phyloP scores from a whole-genome alignment of 2,888 invertebrate species.

The Xiphydria camelus region DNA sequence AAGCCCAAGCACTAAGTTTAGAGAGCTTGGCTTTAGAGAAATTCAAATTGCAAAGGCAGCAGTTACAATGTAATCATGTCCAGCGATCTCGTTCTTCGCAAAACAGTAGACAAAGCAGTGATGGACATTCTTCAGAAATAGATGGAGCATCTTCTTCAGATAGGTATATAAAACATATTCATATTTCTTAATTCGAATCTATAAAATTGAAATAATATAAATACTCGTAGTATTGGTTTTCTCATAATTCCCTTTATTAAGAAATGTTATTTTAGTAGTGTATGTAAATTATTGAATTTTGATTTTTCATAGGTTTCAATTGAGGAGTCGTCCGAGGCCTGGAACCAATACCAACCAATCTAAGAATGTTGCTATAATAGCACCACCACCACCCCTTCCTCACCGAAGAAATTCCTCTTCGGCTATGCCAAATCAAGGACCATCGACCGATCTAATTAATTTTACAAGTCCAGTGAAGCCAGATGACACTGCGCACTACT shows the following conservation, averaged over 20 bases:
- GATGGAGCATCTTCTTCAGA: constrained; percentile 38
- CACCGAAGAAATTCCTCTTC: constrained; percentile 53
- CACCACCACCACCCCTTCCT: constrained; percentile 58
- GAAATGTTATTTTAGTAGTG: no score
- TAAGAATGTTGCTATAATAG: constrained; percentile 56
- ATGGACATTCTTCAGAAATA: constrained; percentile 33
- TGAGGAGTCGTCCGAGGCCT: constrained; percentile 64
- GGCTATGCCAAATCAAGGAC: constrained; percentile 33
- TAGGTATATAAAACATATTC: constrained; percentile 33
- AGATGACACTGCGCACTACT: constrained; percentile 46
- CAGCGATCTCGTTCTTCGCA: constrained; percentile 25
- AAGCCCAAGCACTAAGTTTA: constrained; percentile 84
- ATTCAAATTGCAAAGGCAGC: constrained; percentile 72
- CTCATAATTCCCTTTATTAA: no score
- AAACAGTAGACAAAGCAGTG: constrained; percentile 23
- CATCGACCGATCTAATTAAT: constrained; percentile 50
- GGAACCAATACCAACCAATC: constrained; percentile 59
- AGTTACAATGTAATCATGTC: constrained; percentile 34
- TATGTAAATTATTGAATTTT: no score
- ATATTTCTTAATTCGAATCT: constrained; percentile 2
- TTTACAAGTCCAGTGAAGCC: constrained; percentile 55
- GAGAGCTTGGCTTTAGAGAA: constrained; percentile 84
- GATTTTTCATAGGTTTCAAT: constrained; percentile 57
- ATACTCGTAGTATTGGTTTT: background rate
- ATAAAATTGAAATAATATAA: background rate